Evolutionary conservation across 2,113 vertebrate species (phyloP), one percentile per base, ranked within the genome.

Genomic region (Silurus meridionalis): DNA sequence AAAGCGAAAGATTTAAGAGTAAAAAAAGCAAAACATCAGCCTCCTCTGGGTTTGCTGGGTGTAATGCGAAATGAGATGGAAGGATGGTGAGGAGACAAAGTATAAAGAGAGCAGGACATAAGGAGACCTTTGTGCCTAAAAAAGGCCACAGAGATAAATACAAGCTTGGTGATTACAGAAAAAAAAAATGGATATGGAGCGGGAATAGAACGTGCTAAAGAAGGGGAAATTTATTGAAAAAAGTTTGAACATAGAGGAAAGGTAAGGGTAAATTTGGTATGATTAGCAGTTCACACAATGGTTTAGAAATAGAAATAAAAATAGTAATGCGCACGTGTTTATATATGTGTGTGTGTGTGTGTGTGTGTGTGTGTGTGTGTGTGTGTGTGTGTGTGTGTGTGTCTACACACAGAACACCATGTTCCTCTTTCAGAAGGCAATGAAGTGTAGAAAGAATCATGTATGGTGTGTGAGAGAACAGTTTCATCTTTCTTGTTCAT

Each of bases 391-490:
- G 63, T 64, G 63, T 64, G 63, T 64, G 63, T n/a, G 23, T 37
- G 63, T 64, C 17, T 1, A 8, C 48, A 50, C 4, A 11, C 9
- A 82, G 80, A 82, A 82, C 46, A 52, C 21, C 10, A 1, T n/a
- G 80, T 82, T 82, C 21, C 7, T 81, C 3, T 23, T 52, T n/a
- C 7, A 25, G 21, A 2, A 66, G 60, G 28, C 46, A 64, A 64
- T 82, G 60, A 82, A 21, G 80, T 64, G 46, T 52, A 66, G 80
- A 64, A 82, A 25, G 46, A 82, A 82, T 64, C 14, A 14, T 66
- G 79, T 81, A 61, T 28, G 17, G 58, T 81, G 79, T 81, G 79
- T 63, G 19, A 81, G 37, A 63, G 15, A 80, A 81, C 58, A 63
- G 8, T 14, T 61, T 63, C 14, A 79, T 79, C 79, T 48, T 81